A percentile compares a stretch with the other conserved stretches of the same genome.
Evolutionary conservation across 2,797 vertebrate species (phyloP).

Genomic region (Protonibea diacanthus): DNA sequence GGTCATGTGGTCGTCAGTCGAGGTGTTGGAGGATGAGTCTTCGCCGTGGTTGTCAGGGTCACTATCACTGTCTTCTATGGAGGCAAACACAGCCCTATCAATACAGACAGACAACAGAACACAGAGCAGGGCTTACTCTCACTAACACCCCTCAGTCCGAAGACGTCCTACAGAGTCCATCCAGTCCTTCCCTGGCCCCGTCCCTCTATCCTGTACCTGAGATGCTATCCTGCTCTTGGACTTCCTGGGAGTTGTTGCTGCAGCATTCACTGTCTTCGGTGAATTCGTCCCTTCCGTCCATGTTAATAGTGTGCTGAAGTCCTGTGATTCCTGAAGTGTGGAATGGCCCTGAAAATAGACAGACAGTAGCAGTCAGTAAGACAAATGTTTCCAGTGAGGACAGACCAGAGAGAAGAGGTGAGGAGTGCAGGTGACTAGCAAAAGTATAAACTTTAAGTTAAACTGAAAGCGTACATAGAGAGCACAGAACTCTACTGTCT

Average conservation of each 20-base stretch:
- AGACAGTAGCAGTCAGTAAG: constrained; percentile 5
- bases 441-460: no score
- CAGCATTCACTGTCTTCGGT: constrained; percentile 86
- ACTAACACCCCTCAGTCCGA: constrained; percentile 72
- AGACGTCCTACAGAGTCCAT: constrained; percentile 54
- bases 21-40: constrained; percentile 86
- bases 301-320: constrained; percentile 86
- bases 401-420: not conserved
- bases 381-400: not conserved
- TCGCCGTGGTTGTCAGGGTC: constrained; percentile 86
- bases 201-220: constrained; percentile 79
- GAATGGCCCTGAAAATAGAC: constrained; percentile 83
- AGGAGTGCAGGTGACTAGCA: not conserved
- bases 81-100: constrained; percentile 84
- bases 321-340: constrained; percentile 85
- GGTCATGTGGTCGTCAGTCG: constrained; percentile 86
- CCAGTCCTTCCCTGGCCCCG: constrained; percentile 11
- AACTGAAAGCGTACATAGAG: not conserved
- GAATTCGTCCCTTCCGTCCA: constrained; percentile 87
- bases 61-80: constrained; percentile 88
- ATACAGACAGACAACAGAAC: constrained; percentile 82
- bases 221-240: constrained; percentile 86
- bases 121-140: constrained; percentile 81
- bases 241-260: constrained; percentile 86
- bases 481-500: no score